Evolutionary conservation across 2,888 invertebrate genomes (phyloP).

Genomic region (Hesperia comma): DNA sequence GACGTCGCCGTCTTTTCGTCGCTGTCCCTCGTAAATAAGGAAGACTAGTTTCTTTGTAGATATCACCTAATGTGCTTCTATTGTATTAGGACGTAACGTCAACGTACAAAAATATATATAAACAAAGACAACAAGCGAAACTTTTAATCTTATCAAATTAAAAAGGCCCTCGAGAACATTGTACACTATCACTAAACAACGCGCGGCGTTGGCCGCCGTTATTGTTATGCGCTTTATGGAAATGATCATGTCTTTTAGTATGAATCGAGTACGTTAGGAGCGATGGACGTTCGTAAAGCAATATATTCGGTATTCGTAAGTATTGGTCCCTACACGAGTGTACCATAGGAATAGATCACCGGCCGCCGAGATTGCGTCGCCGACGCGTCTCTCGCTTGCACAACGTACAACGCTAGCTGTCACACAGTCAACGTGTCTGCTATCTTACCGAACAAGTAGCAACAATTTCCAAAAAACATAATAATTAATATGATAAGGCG

Average conservation of each 20-base stretch:
- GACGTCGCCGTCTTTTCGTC: constrained; percentile 58
- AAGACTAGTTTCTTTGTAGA: constrained; percentile 82
- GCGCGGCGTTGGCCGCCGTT: constrained; percentile 44
- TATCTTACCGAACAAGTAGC: constrained; percentile 29
- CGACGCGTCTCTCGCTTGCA: constrained; percentile 37
- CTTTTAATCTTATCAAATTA: constrained; percentile 75
- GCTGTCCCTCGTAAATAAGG: constrained; percentile 72
- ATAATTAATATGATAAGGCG: constrained; percentile 30
- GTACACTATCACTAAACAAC: constrained; percentile 70
- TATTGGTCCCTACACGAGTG: constrained; percentile 55
- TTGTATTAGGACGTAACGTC: constrained; percentile 68
- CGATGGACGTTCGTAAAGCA: constrained; percentile 45
- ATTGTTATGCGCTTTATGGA: constrained; percentile 53
- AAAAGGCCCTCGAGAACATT: constrained; percentile 75
- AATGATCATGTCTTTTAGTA: constrained; percentile 72
- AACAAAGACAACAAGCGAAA: constrained; percentile 80
- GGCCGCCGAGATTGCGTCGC: constrained; percentile 42
- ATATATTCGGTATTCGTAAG: constrained; percentile 45
- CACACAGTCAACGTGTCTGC: constrained; percentile 26
- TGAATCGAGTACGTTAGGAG: constrained; percentile 51
- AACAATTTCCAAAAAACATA: constrained; percentile 17
- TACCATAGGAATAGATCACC: constrained; percentile 42
- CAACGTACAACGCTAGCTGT: constrained; percentile 29
- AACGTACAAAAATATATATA: constrained; percentile 77
- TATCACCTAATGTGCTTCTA: constrained; percentile 78